These are phyloP conservation scores for Vimba vimba DNA, from an alignment of 2,113 vertebrate species.

Conservation along the genomic window DNA sequence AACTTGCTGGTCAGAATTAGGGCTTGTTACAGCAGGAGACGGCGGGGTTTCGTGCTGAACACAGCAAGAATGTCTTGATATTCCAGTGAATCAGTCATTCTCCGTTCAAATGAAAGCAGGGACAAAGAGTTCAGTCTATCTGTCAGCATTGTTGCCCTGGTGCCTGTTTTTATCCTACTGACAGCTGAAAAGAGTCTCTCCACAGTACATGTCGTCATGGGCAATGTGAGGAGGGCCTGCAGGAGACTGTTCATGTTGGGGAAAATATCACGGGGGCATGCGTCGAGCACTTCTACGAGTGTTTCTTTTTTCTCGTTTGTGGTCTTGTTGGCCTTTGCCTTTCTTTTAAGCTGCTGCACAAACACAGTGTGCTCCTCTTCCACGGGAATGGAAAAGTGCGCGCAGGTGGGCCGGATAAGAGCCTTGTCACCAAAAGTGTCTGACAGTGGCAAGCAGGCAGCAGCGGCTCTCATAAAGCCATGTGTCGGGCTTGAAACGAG, in stretches of 20 bases:
- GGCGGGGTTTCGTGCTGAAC: slow-evolving; percentile 5
- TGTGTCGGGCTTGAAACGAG: slow-evolving; percentile 33
- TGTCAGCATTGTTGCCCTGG: slow-evolving; percentile 1
- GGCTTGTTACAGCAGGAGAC: too few relatives aligned
- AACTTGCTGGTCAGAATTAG: too few relatives aligned
- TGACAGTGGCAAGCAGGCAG: neutral
- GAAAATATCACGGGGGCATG: slow-evolving; percentile 25
- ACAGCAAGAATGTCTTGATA: slow-evolving; percentile 44
- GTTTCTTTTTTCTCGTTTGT: neutral
- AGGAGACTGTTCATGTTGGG: slow-evolving; percentile 5
- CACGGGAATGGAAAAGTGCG: neutral
- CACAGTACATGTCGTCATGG: slow-evolving; percentile 2
- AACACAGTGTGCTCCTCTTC: neutral
- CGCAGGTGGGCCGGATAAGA: neutral
- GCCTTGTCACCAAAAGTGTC: neutral
- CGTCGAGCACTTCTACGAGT: slow-evolving; percentile 36
- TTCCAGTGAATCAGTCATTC: slow-evolving; percentile 41
- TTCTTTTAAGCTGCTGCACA: neutral
- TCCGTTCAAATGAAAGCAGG: slow-evolving; percentile 42
- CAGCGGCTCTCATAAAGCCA: slow-evolving; percentile 4
- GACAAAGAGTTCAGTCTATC: slow-evolving; percentile 1
- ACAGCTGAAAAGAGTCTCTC: slow-evolving; percentile 26
- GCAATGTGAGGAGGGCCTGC: slow-evolving; percentile 1
- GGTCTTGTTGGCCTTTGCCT: too few relatives aligned
- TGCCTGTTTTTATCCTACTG: slow-evolving; percentile 22